Base-by-base conservation (phyloP, 1,140 invertebrate genomes). In the Aphelenchoides avenae region DNA sequence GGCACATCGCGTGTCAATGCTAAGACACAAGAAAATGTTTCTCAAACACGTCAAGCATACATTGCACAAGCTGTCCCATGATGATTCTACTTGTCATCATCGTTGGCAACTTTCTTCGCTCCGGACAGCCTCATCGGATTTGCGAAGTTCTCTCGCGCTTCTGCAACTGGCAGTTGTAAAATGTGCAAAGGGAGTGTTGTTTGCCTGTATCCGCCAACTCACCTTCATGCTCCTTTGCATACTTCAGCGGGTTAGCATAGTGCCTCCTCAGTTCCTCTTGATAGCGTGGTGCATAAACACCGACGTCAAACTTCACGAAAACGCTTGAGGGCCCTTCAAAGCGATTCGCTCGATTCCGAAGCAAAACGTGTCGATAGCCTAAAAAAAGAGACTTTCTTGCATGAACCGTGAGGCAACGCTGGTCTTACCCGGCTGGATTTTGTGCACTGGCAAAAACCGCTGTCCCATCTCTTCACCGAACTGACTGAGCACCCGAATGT, bases 341-440 rank as follows among this genome's bases (percentile, higher is more conserved):
- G 1, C 31, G 46, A 46, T 61, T 64, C 44, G 15, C 18, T n/a
- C 29, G 30, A 36, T 61, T 61, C 13, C 59, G 29, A 9, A 61
- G 26, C 3, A 66, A 27, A 27, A 61, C 52, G 20, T 61, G 59
- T 1, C 59, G 59, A 41, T 64, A 61, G 13, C 58, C 58, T 48
- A 52, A 3, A 55, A 56, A 54, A 13, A 40, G 15, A 46, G 37
- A 46, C 1, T n/a, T 46, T 46, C 36, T 31, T 44, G n/a, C n/a
- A 24, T 15, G 3, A 51, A 11, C 39, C 15, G 11, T 15, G 27
- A 37, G 6, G 29, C 6, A 33, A 48, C 29, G 5, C 24, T 50
- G 49, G 3, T 11, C n/a, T 22, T 2, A 57, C 54, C 54, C 29
- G 56, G 29, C 39, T 64, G 61, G 5, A 61, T 15, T 31, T 66